Percentiles rank a stretch among this genome's conserved stretches.
Conservation (phyloP, 1,140 invertebrate genomes). For the Euwallacea similis region DNA sequence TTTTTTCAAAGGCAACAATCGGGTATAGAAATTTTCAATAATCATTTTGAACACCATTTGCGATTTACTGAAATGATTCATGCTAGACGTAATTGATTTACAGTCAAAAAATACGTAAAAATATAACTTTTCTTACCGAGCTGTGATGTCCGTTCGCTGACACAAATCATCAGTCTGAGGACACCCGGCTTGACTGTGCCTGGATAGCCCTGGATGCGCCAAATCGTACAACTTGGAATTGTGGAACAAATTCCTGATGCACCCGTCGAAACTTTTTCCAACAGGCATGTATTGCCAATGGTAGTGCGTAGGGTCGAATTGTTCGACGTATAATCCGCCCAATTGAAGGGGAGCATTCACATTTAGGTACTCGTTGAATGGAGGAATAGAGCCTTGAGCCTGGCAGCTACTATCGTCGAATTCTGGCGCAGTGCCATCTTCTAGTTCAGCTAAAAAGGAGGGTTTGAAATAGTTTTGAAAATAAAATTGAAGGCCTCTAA, state of each 20-base stretch:
- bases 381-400: constrained; percentile 82
- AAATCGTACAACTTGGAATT: constrained; percentile 95
- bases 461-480: neutral
- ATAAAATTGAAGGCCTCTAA: neutral
- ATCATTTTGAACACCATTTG: too few species aligned
- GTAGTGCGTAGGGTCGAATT: constrained; percentile 82
- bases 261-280: constrained; percentile 90
- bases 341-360: constrained; percentile 94
- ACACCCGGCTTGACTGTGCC: constrained; percentile 84
- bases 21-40: too few species aligned
- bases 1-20: too few species aligned
- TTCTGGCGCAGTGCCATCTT: constrained; percentile 82
- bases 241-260: constrained; percentile 92
- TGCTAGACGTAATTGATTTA: too few species aligned
- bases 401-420: constrained; percentile 89
- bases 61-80: too few species aligned
- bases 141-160: constrained; percentile 75
- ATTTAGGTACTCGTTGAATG: constrained; percentile 96
- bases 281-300: constrained; percentile 85
- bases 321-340: constrained; percentile 85
- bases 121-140: constrained; percentile 53
- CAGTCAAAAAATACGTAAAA: too few species aligned
- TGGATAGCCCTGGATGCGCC: constrained; percentile 80
- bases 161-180: constrained; percentile 89
- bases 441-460: constrained; percentile 66